Evolutionary conservation across 2,113 vertebrate species (phyloP).

Genomic region (Nothocercus nigrocapillus): DNA sequence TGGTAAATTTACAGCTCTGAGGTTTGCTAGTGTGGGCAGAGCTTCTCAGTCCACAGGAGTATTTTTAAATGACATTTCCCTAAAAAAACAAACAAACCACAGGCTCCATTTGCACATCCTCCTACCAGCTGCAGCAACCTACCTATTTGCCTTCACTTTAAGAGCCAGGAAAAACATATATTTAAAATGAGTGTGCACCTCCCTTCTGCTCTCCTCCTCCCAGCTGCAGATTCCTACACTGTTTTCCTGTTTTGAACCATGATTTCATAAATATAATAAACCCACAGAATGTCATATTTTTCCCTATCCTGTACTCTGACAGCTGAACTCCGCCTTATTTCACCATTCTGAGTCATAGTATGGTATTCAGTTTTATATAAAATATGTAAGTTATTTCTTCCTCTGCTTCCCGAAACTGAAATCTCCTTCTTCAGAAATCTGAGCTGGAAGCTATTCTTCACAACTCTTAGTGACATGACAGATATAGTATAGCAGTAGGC

Average conservation of each 20-base stretch:
- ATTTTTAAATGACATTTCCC: slow-evolving; percentile 47
- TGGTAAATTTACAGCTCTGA: neutral
- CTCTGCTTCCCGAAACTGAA: neutral
- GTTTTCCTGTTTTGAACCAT: slow-evolving; percentile 10
- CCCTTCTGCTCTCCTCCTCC: neutral
- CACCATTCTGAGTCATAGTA: neutral
- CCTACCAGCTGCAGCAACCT: slow-evolving; percentile 42
- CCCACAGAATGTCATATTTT: neutral
- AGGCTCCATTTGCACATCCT: slow-evolving; percentile 23
- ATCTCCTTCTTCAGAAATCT: neutral
- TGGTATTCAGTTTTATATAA: neutral
- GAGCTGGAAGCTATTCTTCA: neutral
- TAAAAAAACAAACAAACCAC: slow-evolving; percentile 19
- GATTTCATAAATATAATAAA: slow-evolving; percentile 12
- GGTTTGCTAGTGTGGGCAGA: neutral
- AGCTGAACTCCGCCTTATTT: neutral
- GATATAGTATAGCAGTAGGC: neutral
- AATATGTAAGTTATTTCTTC: neutral
- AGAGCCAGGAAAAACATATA: neutral
- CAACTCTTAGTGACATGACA: neutral
- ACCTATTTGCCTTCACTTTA: neutral
- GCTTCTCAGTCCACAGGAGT: neutral
- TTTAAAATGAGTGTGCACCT: neutral
- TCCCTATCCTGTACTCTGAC: neutral
- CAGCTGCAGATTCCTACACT: neutral